These are phyloP conservation scores for Bombus waltoni DNA, from an alignment of 1,140 invertebrate genomes.

Conservation along the genomic window DNA sequence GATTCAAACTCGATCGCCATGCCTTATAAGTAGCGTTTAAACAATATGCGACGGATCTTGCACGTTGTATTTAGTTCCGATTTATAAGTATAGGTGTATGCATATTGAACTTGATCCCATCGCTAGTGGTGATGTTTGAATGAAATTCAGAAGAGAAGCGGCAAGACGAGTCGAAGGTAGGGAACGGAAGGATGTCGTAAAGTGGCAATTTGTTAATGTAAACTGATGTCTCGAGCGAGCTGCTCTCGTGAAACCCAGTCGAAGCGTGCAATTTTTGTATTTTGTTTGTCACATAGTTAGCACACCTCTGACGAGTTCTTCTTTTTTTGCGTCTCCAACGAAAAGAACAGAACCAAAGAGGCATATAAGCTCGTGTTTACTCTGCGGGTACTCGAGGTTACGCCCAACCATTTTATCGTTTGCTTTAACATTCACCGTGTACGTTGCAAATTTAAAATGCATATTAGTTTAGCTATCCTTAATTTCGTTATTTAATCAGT, in stretches of 20 bases:
- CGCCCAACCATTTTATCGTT: background rate
- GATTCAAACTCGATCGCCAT: no score
- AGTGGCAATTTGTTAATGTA: conserved; percentile 32
- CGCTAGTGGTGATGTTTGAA: background rate
- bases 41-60: no score
- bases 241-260: background rate
- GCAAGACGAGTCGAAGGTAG: background rate
- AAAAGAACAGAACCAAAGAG: background rate
- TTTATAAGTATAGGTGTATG: no score
- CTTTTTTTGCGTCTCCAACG: background rate
- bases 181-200: conserved; percentile 2
- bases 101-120: background rate
- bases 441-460: background rate
- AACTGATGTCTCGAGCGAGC: background rate
- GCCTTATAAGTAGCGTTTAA: no score
- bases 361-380: background rate
- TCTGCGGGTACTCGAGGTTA: no score
- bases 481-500: no score
- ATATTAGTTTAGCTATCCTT: no score
- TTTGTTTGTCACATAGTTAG: background rate
- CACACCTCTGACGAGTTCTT: background rate
- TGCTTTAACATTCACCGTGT: background rate
- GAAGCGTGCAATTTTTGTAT: conserved; percentile 1
- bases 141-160: background rate
- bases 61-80: no score